Percentiles rank a stretch among this genome's conserved stretches.
phyloP scores from a whole-genome alignment of 2,113 vertebrate species.

The Hirundichthys speculiger region DNA sequence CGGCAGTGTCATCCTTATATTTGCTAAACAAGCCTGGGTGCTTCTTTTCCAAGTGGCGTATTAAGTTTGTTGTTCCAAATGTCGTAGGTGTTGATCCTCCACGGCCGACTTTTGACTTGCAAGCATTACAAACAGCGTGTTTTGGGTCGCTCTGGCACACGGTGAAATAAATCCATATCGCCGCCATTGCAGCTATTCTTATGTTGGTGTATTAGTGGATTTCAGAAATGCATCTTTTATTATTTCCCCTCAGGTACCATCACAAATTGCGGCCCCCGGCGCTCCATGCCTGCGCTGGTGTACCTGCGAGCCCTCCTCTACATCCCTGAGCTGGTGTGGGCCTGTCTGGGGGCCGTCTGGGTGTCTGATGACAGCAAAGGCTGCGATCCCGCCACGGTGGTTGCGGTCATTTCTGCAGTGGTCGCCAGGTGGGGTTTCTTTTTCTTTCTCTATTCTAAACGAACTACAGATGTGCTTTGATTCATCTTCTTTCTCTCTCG shows the following conservation, averaged over 20 bases:
- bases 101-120: no score
- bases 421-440: constrained; percentile 84
- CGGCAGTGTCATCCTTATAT: no score
- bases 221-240: background rate
- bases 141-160: no score
- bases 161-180: no score
- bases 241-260: constrained; percentile 88
- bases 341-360: constrained; percentile 89
- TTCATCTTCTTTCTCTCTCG: background rate
- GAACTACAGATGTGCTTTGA: background rate
- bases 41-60: no score
- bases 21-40: no score
- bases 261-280: constrained; percentile 90
- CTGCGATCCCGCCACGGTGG: constrained; percentile 86
- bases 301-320: constrained; percentile 90
- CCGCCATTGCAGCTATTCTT: no score
- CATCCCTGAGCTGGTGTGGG: constrained; percentile 92
- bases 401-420: constrained; percentile 84
- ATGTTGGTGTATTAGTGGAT: no score
- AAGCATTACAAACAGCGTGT: no score
- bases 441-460: no score
- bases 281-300: constrained; percentile 89
- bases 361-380: constrained; percentile 82
- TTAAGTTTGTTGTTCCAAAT: no score
- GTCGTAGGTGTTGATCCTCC: no score